Evolutionary conservation across 2,888 invertebrate species (phyloP).

Genomic region (Plagodis pulveraria): DNA sequence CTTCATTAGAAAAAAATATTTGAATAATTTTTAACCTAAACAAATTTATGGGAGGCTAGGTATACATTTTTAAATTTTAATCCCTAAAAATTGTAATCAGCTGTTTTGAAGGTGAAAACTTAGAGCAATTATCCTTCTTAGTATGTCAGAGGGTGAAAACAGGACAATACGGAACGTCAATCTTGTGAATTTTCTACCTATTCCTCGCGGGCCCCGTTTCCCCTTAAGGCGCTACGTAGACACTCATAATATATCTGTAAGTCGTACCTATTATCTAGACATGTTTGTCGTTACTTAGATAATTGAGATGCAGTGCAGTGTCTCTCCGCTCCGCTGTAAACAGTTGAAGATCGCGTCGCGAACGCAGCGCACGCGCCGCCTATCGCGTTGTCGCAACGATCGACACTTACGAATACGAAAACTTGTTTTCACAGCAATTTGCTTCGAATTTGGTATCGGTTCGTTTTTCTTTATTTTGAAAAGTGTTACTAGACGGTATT

Average conservation of each 20-base stretch:
- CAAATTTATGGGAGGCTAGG: too few species aligned
- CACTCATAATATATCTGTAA: constrained; percentile 13
- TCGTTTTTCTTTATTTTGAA: constrained; percentile 22
- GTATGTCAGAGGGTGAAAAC: too few species aligned
- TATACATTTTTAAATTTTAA: too few species aligned
- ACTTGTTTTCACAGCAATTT: constrained; percentile 17
- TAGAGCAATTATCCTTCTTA: too few species aligned
- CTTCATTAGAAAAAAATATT: too few species aligned
- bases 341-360: constrained; percentile 78
- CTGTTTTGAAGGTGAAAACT: too few species aligned
- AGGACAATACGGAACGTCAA: too few species aligned
- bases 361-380: constrained; percentile 74
- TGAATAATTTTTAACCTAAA: too few species aligned
- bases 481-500: constrained; percentile 7
- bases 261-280: constrained; percentile 39
- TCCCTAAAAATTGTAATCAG: too few species aligned
- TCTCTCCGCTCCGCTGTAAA: constrained; percentile 48
- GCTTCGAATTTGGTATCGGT: constrained; percentile 28
- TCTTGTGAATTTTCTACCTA: too few species aligned
- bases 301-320: constrained; percentile 47
- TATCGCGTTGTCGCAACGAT: constrained; percentile 26
- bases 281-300: constrained; percentile 47
- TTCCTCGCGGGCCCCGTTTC: constrained; percentile 10
- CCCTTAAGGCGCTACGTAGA: constrained; percentile 27
- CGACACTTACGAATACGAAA: constrained; percentile 29